Percentiles rank a stretch among this genome's conserved stretches.
Evolutionary conservation across 2,113 vertebrate species (phyloP).

Genomic region (Pseudopipra pipra): DNA sequence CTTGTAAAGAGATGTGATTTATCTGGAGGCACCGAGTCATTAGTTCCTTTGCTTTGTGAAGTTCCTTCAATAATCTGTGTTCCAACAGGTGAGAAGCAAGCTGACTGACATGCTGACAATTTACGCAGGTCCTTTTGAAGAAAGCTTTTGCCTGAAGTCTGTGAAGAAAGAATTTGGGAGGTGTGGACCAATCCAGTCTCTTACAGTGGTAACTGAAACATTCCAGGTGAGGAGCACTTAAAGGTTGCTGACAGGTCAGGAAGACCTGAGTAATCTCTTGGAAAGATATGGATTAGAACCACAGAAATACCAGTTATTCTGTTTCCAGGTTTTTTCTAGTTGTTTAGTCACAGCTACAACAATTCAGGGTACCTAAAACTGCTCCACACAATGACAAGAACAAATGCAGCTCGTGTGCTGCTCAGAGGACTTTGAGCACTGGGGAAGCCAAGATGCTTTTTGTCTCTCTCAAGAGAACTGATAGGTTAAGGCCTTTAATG

Average conservation of each 20-base stretch:
- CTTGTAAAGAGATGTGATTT: not conserved
- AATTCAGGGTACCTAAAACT: not conserved
- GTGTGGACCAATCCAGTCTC: constrained; percentile 77
- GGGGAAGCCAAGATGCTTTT: not conserved
- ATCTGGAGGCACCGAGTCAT: not conserved
- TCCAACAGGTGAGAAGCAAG: constrained; percentile 70
- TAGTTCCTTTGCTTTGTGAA: constrained; percentile 34
- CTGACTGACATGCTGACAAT: constrained; percentile 82
- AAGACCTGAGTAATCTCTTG: not conserved
- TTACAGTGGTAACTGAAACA: constrained; percentile 74
- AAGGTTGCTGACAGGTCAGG: not conserved
- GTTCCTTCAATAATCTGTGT: constrained; percentile 41
- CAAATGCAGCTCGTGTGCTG: not conserved
- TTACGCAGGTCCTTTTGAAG: constrained; percentile 83
- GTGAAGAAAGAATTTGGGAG: constrained; percentile 77
- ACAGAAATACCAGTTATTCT: not conserved
- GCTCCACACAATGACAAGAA: not conserved
- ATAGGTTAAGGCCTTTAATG: not conserved
- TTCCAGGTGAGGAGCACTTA: constrained; percentile 56
- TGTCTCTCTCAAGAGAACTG: not conserved
- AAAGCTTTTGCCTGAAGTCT: constrained; percentile 61
- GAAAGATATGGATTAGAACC: not conserved
- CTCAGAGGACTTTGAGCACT: not conserved
- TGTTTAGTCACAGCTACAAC: not conserved
- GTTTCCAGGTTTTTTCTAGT: not conserved